phyloP scores from a whole-genome alignment of 2,888 invertebrate species.

The Agrochola lychnidis region DNA sequence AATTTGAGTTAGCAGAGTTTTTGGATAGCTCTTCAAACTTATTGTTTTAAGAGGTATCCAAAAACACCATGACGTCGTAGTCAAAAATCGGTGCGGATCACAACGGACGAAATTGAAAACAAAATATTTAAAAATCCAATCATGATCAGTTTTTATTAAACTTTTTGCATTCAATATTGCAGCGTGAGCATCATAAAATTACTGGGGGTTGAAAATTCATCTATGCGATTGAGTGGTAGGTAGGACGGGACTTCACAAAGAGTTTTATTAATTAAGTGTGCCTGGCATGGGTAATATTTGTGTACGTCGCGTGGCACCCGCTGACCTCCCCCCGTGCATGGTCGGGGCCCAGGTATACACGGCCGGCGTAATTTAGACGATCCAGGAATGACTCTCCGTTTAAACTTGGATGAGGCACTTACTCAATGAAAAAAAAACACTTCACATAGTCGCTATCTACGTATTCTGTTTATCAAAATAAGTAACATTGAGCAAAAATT shows the following conservation, averaged over 20 bases:
- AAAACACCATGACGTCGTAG: too few species aligned
- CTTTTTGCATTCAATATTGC: background rate
- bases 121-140: background rate
- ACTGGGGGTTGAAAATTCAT: constrained; percentile 2
- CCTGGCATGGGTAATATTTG: background rate
- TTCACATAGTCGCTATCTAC: background rate
- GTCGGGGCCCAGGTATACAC: too few species aligned
- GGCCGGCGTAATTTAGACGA: too few species aligned
- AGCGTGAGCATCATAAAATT: background rate
- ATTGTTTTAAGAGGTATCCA: too few species aligned
- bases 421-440: background rate
- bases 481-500: background rate
- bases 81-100: too few species aligned
- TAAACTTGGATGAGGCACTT: background rate
- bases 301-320: background rate
- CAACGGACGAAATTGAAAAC: too few species aligned
- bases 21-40: too few species aligned
- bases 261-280: too few species aligned
- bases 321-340: background rate
- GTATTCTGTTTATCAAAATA: background rate
- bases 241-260: background rate
- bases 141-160: background rate
- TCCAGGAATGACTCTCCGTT: background rate
- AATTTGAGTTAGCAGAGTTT: too few species aligned
- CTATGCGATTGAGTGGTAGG: background rate